Base-by-base conservation (phyloP, 2,888 invertebrate genomes). In the Synanthedon tipuliformis region DNA sequence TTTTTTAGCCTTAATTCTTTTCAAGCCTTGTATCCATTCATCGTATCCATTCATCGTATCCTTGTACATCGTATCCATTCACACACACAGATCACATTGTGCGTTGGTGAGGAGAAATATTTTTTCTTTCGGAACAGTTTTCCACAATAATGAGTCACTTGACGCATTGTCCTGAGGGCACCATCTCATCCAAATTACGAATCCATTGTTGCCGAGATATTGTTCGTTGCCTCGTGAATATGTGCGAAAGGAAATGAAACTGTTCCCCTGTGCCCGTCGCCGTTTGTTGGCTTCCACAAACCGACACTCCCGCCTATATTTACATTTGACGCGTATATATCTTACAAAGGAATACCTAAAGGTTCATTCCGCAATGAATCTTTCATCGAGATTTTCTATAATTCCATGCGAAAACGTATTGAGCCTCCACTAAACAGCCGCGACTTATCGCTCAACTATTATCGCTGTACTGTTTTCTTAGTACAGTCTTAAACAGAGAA, bases 161-260 rank as follows among this genome's bases (percentile, higher is more conserved):
- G 83, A 79, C 77, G 80, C 73, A 79, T 78, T 79, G 81, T 78
- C 81, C 78, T 77, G 72, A 69, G 68, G 73, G 77, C 74, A 70
- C 70, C 75, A 75, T 78, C 75, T 74, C 78, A 73, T 79, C 78
- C 78, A 81, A 83, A 83, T 83, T 80, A 81, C 76, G 75, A 75
- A 76, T 74, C 75, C 70, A 84, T 84, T 83, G 83, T 83, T 78
- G 75, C 69, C 68, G 75, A 77, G 79, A 78, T 80, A 82, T 83
- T 82, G 81, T 83, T 80, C 79, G 72, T 73, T 70, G 75, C 73
- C 66, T 69, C 74, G 73, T 78, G 83, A 80, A 81, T 81, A 81
- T 82, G 80, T 83, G 82, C 75, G 75, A 79, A 71, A 78, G 81
- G 82, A 81, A 84, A 83, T 81, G 78, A 81, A 82, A 81, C 75